phyloP scores from a whole-genome alignment of 1,140 invertebrate genomes.

The Zaprionus ornatus region DNA sequence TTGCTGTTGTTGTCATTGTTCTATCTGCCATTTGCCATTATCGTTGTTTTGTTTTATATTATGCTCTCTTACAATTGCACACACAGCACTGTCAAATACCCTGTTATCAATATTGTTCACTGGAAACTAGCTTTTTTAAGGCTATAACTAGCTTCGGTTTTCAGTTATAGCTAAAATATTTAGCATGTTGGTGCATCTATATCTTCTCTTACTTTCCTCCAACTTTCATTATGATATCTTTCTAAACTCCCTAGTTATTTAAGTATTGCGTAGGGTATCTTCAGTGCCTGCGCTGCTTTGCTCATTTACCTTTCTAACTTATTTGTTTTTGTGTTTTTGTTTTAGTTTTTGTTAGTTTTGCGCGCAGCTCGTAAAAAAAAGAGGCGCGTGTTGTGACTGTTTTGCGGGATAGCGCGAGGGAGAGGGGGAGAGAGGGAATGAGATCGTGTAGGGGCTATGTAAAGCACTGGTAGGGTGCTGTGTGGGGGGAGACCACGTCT shows the following conservation, averaged over 20 bases:
- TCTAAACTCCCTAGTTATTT: not conserved
- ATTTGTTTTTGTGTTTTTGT: conserved; percentile 28
- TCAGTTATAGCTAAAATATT: not conserved
- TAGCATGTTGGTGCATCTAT: not conserved
- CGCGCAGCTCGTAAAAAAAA: conserved; percentile 61
- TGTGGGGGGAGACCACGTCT: not conserved
- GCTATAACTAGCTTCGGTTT: not conserved
- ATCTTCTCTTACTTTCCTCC: accelerated
- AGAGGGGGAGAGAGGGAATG: not conserved
- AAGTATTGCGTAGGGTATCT: not conserved
- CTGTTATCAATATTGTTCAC: not conserved
- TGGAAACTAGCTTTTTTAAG: not conserved
- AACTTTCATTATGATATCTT: not conserved
- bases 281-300: not conserved
- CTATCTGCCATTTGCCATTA: conserved; percentile 66
- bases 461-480: no score
- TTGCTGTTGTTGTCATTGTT: not conserved
- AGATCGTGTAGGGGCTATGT: not conserved
- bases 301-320: not conserved
- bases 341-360: conserved; percentile 63
- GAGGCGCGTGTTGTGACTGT: conserved; percentile 51
- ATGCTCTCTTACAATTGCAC: not conserved
- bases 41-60: conserved; percentile 58
- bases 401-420: not conserved
- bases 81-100: not conserved